Evolutionary conservation across 2,113 vertebrate species (phyloP), one percentile per base, ranked within the genome.

Genomic region (Thinocorus orbignyianus): DNA sequence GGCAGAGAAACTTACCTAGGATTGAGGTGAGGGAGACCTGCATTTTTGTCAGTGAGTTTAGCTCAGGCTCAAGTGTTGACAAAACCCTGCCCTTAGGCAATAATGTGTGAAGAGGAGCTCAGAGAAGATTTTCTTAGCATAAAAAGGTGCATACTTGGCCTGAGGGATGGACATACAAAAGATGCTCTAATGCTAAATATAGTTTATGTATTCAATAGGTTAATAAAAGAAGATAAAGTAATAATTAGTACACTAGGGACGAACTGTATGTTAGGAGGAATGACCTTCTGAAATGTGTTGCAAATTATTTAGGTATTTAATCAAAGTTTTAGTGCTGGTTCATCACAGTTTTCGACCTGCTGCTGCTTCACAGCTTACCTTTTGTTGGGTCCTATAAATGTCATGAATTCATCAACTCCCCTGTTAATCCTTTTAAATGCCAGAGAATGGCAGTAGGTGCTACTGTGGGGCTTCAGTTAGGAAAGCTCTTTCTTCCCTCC

Each of bases 11-110:
- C 28, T 39, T 3, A 11, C 0, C 22, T 44, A 30, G 42, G 8
- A 42, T 6, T 51, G 22, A 19, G 2, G 8, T n/a, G 24, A 70
- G 16, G 0, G 2, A 81, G 39, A 52, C 6, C 17, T 81, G 15
- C 1, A 2, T 70, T 89, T 69, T 89, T 69, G 62, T 30, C 48
- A 66, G n/a, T 64, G 48, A 57, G 6, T 57, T 57, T 39, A 54
- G 46, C 22, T n/a, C 0, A 0, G 9, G 46, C 22, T n/a, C 0
- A 0, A 8, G 7, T 39, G 10, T 69, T 51, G 39, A 23, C 49
- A 78, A 81, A 89, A 31, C 30, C 3, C 25, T 55, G 28, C 61
- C 28, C 18, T 58, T 82, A 33, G 35, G 39, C 25, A 54, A 31
- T 23, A 46, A n/a, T 31, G n/a, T 61, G 33, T 13, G 26, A 81